Evolutionary conservation across 2,888 invertebrate species (phyloP).

Genomic region (Caenorhabditis sp.): DNA sequence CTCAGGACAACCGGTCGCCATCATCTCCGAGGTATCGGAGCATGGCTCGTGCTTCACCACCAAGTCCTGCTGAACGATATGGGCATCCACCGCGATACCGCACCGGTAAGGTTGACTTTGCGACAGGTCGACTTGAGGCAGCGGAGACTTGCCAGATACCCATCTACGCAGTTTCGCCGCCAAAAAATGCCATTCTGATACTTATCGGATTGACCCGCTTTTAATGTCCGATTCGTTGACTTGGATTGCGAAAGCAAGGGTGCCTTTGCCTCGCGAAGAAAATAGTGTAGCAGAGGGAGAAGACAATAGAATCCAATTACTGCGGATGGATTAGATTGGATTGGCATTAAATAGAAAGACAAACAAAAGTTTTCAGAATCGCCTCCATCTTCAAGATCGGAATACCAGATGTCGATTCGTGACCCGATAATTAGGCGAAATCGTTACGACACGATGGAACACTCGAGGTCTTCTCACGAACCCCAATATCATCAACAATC

Average conservation of each 20-base stretch:
- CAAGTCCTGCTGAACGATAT: slow-evolving; percentile 71
- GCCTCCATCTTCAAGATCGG: slow-evolving; percentile 71
- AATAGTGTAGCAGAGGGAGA: no score
- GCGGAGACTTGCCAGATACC: slow-evolving; percentile 21
- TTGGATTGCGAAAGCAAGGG: slow-evolving; percentile 12
- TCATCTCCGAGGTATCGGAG: slow-evolving; percentile 73
- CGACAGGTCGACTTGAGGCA: slow-evolving; percentile 3
- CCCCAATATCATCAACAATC: slow-evolving; percentile 37
- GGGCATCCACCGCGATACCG: slow-evolving; percentile 67
- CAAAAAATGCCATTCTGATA: slow-evolving; percentile 60
- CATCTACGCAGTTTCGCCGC: slow-evolving; percentile 55
- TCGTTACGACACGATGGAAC: slow-evolving; percentile 54
- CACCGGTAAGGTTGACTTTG: slow-evolving; percentile 57
- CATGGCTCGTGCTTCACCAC: slow-evolving; percentile 68
- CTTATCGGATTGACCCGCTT: slow-evolving; percentile 62
- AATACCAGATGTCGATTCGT: slow-evolving; percentile 71
- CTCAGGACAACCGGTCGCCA: slow-evolving; percentile 72
- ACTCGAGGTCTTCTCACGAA: slow-evolving; percentile 61
- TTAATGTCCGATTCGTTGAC: slow-evolving; percentile 44
- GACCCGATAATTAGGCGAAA: slow-evolving; percentile 68
- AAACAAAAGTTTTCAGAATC: slow-evolving; percentile 65
- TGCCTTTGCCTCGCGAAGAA: slow-evolving; percentile 21
- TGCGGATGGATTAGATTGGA: slow-evolving; percentile 10
- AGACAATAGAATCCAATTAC: slow-evolving; percentile 27
- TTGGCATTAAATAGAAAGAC: slow-evolving; percentile 16